Percentiles rank a stretch among this genome's conserved stretches.
phyloP scores from a whole-genome alignment of 2,888 invertebrate species.

The Corbicula japonica region DNA sequence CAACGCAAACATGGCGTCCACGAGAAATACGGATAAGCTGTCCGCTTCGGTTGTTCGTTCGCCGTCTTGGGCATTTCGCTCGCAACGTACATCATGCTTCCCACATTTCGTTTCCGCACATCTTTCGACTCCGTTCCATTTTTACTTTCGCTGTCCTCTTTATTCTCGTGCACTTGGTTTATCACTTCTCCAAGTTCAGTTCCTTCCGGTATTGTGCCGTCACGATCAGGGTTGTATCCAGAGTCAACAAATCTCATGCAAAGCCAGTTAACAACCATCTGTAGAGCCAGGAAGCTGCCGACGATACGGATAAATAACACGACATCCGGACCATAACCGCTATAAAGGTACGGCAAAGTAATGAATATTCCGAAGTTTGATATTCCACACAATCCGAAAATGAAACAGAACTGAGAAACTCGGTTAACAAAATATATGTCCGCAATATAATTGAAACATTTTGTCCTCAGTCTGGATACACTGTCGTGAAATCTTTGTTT shows the following conservation, averaged over 20 bases:
- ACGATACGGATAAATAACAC: constrained; percentile 47
- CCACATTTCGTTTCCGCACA: constrained; percentile 6
- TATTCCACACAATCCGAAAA: constrained; percentile 63
- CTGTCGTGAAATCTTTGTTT: no score
- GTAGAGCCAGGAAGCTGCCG: constrained; percentile 72
- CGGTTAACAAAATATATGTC: constrained; percentile 5
- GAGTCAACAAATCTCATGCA: constrained; percentile 78
- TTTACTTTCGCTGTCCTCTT: constrained; percentile 1
- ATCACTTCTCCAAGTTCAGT: constrained; percentile 46
- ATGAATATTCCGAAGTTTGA: constrained; percentile 68
- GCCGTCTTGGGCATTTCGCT: constrained; percentile 43
- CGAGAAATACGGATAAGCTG: constrained; percentile 83
- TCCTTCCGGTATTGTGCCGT: constrained; percentile 61
- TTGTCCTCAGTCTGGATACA: no score
- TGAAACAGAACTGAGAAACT: constrained; percentile 46
- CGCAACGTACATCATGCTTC: constrained; percentile 58
- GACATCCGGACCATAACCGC: constrained; percentile 46
- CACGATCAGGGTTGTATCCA: constrained; percentile 67
- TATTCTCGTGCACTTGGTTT: constrained; percentile 10
- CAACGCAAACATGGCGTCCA: constrained; percentile 83
- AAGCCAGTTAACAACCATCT: constrained; percentile 80
- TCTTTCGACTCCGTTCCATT: constrained; percentile 23
- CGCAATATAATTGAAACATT: no score
- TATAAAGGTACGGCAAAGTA: constrained; percentile 76
- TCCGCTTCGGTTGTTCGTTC: constrained; percentile 43